These are phyloP conservation scores for Cosmopolites sordidus DNA, from an alignment of 2,888 invertebrate genomes.

Conservation along the genomic window DNA sequence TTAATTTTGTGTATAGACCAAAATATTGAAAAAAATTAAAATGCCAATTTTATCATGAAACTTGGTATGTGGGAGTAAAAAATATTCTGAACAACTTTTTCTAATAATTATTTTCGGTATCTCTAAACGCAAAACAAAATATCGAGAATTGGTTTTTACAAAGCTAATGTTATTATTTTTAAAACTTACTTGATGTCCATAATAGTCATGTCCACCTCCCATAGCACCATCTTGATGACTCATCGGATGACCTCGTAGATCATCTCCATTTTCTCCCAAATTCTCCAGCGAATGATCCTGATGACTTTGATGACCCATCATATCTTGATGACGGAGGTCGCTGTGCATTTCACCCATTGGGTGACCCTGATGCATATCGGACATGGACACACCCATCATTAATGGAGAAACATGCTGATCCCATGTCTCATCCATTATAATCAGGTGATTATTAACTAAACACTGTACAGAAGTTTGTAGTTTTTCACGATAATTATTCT, in stretches of 20 bases:
- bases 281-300: conserved; percentile 16
- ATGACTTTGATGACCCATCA: conserved; percentile 22
- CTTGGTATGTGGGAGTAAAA: too few species aligned
- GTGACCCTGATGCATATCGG: conserved; percentile 36
- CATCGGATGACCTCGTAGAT: conserved; percentile 15
- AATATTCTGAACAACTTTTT: too few species aligned
- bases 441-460: neutral
- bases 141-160: too few species aligned
- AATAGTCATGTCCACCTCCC: conserved; percentile 28
- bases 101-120: too few species aligned
- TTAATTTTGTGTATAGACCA: too few species aligned
- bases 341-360: conserved; percentile 31
- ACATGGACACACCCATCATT: conserved; percentile 48
- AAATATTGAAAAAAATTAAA: too few species aligned
- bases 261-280: conserved; percentile 16
- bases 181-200: conserved; percentile 34
- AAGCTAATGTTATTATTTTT: too few species aligned
- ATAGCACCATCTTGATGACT: conserved; percentile 13
- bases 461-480: neutral
- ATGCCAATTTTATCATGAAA: too few species aligned
- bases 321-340: conserved; percentile 34
- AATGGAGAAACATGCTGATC: conserved; percentile 48
- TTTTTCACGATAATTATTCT: neutral
- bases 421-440: conserved; percentile 48
- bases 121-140: too few species aligned